Evolutionary conservation across 2,797 vertebrate species (phyloP).

Genomic region (Melanotaenia boesemani): DNA sequence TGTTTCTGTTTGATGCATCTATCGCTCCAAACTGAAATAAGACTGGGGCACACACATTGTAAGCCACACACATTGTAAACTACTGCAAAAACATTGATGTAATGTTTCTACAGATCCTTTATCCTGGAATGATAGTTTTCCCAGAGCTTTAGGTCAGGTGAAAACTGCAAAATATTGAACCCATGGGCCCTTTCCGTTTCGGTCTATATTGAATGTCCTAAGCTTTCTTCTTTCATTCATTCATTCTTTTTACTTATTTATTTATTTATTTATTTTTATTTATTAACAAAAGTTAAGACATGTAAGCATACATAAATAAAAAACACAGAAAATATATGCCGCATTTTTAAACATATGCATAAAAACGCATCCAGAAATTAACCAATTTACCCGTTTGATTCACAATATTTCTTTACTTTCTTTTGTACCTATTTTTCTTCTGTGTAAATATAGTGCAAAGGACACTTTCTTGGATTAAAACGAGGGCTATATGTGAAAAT

Average conservation of each 20-base stretch:
- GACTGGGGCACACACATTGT: slow-evolving; percentile 27
- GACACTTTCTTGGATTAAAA: slow-evolving; percentile 29
- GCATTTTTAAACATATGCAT: not conserved
- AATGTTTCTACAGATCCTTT: slow-evolving; percentile 38
- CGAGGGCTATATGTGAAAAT: slow-evolving; percentile 11
- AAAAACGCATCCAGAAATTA: slow-evolving; percentile 9
- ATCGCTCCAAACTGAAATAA: slow-evolving; percentile 43
- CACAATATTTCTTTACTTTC: not conserved
- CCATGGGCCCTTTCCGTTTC: slow-evolving; percentile 14
- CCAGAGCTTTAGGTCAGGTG: slow-evolving; percentile 38
- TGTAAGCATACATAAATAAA: not conserved
- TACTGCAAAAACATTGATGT: slow-evolving; percentile 45
- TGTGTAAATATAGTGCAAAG: slow-evolving; percentile 16
- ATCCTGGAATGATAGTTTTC: slow-evolving; percentile 28
- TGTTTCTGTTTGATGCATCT: slow-evolving; percentile 45
- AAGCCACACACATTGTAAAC: slow-evolving; percentile 23
- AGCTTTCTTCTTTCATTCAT: not conserved
- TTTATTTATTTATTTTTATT: too few species aligned
- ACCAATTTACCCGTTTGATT: not conserved
- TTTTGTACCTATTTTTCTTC: not conserved
- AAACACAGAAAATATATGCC: not conserved
- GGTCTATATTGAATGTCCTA: not conserved
- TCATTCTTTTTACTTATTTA: too few species aligned
- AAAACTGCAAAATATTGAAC: slow-evolving; percentile 29
- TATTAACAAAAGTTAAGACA: too few species aligned